A percentile compares a stretch with the other conserved stretches of the same genome.
Evolutionary conservation across 2,113 vertebrate genomes (phyloP).

Genomic region (Rhabdomys dilectus): DNA sequence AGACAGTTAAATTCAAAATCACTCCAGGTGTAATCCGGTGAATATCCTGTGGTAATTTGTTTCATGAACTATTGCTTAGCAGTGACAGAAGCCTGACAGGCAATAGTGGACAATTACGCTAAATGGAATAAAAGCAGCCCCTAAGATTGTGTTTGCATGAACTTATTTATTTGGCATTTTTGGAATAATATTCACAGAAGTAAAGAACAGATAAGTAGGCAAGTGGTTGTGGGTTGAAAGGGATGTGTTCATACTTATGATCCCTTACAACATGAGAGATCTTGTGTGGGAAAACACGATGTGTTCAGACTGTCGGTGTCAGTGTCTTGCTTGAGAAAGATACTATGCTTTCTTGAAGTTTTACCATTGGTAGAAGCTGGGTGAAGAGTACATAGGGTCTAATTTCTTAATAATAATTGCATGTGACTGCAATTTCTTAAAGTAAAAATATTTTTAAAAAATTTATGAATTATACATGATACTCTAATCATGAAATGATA

Average conservation of each 20-base stretch:
- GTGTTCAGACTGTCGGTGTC: not conserved
- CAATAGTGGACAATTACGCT: not conserved
- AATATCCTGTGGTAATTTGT: not conserved
- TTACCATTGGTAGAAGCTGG: not conserved
- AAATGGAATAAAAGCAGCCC: not conserved
- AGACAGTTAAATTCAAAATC: not conserved
- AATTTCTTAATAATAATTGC: slow-evolving; percentile 32
- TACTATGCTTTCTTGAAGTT: not conserved
- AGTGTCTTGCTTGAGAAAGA: not conserved
- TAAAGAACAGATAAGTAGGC: not conserved
- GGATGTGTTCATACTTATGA: not conserved
- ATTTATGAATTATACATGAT: slow-evolving; percentile 25
- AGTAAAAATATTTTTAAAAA: slow-evolving; percentile 26
- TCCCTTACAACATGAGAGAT: too few species aligned
- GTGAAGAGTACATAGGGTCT: not conserved
- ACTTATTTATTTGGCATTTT: not conserved
- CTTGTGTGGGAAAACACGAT: not conserved
- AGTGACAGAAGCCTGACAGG: not conserved
- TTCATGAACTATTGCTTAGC: not conserved
- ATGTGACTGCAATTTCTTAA: not conserved
- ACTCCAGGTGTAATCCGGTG: not conserved
- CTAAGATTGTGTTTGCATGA: not conserved
- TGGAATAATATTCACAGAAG: not conserved
- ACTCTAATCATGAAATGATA: not conserved
- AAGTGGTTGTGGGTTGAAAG: not conserved